Conservation (phyloP, 92 coral and sea anemone genomes). For the Bergia sp. region DNA sequence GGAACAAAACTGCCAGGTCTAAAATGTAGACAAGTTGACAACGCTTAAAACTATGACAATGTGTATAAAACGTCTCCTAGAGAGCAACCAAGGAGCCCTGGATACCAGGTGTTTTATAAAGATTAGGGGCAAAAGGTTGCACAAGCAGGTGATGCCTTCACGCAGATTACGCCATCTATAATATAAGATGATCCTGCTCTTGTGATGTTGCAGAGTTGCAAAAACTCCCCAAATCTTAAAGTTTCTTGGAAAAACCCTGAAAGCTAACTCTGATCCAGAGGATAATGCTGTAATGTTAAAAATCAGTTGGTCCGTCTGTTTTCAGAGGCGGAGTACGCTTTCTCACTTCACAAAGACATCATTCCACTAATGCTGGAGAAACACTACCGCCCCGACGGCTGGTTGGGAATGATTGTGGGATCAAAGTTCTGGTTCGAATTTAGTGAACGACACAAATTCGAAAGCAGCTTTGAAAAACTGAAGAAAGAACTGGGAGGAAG, state of each 20-base stretch:
- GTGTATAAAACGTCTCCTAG: too few species aligned
- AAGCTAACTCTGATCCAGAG: too few species aligned
- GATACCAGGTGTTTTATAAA: too few species aligned
- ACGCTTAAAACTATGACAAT: too few species aligned
- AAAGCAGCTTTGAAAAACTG: conserved; percentile 60
- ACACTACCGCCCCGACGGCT: conserved; percentile 77
- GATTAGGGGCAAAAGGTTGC: too few species aligned
- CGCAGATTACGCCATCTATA: background rate
- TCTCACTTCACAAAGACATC: conserved; percentile 73
- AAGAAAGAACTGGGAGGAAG: conserved; percentile 68
- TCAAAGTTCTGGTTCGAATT: conserved; percentile 87
- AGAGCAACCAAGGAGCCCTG: too few species aligned
- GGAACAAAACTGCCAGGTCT: too few species aligned
- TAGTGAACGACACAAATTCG: conserved; percentile 60
- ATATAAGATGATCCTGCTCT: background rate
- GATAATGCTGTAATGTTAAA: background rate
- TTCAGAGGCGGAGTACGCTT: conserved; percentile 87
- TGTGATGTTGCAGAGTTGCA: background rate
- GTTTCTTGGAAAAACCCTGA: background rate
- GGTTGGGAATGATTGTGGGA: conserved; percentile 89
- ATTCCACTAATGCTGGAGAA: conserved; percentile 83
- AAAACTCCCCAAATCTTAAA: too few species aligned
- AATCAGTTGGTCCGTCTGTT: background rate
- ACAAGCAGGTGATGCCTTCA: too few species aligned
- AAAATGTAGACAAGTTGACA: too few species aligned